These are phyloP conservation scores for Tenrec ecaudatus DNA, from an alignment of 2,113 vertebrate species.

Conservation along the genomic window DNA sequence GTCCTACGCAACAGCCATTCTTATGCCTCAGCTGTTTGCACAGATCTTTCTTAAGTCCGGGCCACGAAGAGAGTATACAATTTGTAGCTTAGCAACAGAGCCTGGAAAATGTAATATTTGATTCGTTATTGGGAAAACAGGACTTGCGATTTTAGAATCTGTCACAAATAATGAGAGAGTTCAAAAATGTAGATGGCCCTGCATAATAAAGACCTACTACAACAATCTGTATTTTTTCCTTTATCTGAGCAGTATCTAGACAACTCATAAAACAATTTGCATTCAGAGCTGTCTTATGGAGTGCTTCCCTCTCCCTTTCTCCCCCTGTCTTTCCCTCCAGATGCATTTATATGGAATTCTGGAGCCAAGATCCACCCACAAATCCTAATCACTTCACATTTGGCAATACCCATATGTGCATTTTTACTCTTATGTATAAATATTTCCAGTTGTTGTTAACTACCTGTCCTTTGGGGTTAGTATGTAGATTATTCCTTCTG, in stretches of 20 bases:
- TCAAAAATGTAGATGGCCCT: background rate
- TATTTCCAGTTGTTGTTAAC: constrained; percentile 27
- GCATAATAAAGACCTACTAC: background rate
- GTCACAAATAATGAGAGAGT: background rate
- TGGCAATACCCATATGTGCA: background rate
- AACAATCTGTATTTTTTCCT: background rate
- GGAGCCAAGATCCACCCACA: too few species aligned
- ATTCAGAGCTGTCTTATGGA: background rate
- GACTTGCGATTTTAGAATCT: constrained; percentile 25
- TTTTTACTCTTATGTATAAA: background rate
- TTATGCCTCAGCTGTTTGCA: background rate
- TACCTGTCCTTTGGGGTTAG: background rate
- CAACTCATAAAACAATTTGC: background rate
- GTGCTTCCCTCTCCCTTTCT: background rate
- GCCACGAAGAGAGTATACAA: constrained; percentile 36
- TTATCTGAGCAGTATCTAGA: background rate
- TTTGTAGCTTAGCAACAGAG: background rate
- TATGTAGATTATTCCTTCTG: background rate
- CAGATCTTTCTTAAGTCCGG: constrained; percentile 20
- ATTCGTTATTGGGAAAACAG: constrained; percentile 17
- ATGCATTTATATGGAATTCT: too few species aligned
- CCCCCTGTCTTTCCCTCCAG: background rate
- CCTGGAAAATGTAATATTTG: constrained; percentile 1
- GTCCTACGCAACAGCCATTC: background rate
- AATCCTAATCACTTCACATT: too few species aligned